Evolutionary conservation across 2,113 vertebrate species (phyloP).

Genomic region (Felis chaus): DNA sequence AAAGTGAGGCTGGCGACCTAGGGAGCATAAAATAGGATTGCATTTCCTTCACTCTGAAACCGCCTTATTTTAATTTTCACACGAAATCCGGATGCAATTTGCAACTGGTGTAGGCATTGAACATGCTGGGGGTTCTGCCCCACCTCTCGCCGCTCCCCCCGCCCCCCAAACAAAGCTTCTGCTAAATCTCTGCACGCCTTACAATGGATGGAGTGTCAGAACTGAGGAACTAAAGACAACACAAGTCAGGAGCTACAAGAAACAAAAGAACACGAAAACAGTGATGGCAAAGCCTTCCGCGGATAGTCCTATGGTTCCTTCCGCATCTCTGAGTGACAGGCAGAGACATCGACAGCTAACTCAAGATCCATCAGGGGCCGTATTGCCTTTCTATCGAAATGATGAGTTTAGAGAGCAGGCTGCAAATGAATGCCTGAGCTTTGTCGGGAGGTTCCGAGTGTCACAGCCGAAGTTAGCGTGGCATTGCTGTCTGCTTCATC

Average conservation of each 20-base stretch:
- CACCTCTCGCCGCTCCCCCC: accelerated
- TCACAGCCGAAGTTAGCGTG: constrained; percentile 67
- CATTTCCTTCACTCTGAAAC: not conserved
- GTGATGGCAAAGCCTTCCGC: not conserved
- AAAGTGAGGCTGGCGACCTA: accelerated
- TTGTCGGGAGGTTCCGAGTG: constrained; percentile 60
- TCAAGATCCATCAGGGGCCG: constrained; percentile 77
- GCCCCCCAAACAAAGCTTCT: not conserved
- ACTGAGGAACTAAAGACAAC: constrained; percentile 11
- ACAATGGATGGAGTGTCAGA: not conserved
- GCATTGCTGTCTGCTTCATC: constrained; percentile 69
- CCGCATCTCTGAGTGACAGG: constrained; percentile 75
- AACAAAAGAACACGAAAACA: constrained; percentile 56
- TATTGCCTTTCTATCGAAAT: constrained; percentile 72
- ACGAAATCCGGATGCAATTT: not conserved
- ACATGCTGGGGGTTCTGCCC: not conserved
- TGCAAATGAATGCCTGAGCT: constrained; percentile 66
- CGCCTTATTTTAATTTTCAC: not conserved
- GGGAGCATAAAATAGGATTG: not conserved
- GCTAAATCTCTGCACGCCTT: not conserved
- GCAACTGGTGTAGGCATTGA: not conserved
- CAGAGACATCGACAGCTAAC: constrained; percentile 82
- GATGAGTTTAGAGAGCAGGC: constrained; percentile 69
- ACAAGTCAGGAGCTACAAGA: constrained; percentile 68
- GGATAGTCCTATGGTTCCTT: constrained; percentile 64